Evolutionary conservation across 1,140 invertebrate species (phyloP).

Genomic region (Helicorthomorpha holstii): DNA sequence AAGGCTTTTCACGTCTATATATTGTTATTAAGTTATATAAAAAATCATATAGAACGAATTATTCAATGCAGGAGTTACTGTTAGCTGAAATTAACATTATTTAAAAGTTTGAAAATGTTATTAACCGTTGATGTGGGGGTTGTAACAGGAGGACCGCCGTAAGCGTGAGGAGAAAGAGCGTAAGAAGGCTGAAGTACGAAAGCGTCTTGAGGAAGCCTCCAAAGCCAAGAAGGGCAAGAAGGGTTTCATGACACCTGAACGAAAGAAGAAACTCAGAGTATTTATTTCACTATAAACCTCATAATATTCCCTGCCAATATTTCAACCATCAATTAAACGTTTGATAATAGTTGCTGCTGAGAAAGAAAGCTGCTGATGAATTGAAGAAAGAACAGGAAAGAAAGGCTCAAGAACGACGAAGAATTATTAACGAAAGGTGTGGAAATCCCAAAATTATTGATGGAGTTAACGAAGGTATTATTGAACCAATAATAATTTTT

Average conservation of each 20-base stretch:
- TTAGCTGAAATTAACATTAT: too few species aligned
- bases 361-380: constrained; percentile 99
- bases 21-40: too few species aligned
- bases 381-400: constrained; percentile 98
- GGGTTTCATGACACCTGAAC: constrained; percentile 96
- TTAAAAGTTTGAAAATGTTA: too few species aligned
- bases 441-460: constrained; percentile 78
- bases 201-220: constrained; percentile 86
- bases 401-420: constrained; percentile 92
- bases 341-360: constrained; percentile 56
- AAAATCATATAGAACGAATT: too few species aligned
- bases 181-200: constrained; percentile 52
- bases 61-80: too few species aligned
- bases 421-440: constrained; percentile 88
- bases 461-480: constrained; percentile 65
- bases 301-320: not conserved
- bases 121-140: too few species aligned
- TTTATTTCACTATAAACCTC: constrained; percentile 22
- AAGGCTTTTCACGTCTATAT: too few species aligned
- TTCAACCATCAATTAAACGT: not conserved
- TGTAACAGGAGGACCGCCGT: too few species aligned
- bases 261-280: constrained; percentile 95
- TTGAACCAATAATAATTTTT: not conserved
- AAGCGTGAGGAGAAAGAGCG: too few species aligned
- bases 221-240: constrained; percentile 92